Evolutionary conservation across 2,797 vertebrate species (phyloP).

Genomic region (Chaetodon trifasciatus): DNA sequence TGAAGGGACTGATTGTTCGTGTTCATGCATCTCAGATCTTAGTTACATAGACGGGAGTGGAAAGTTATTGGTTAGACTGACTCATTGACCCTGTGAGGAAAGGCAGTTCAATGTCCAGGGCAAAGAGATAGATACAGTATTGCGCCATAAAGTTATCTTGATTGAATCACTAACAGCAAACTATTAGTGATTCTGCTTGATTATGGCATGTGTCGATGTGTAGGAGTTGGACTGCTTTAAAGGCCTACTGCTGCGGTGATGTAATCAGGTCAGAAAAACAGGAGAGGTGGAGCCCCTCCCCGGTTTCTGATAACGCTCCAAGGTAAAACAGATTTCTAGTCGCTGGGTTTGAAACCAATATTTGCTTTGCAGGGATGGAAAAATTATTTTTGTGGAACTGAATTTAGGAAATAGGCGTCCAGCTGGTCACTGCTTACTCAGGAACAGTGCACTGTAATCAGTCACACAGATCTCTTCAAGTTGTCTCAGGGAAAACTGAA

Average conservation of each 20-base stretch:
- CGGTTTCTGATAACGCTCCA: slow-evolving; percentile 44
- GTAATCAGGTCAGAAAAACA: slow-evolving; percentile 65
- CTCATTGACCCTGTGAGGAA: slow-evolving; percentile 4
- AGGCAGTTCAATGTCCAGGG: slow-evolving; percentile 45
- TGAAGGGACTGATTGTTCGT: slow-evolving; percentile 2
- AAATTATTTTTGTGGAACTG: neutral
- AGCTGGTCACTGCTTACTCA: slow-evolving; percentile 4
- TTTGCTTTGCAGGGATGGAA: slow-evolving; percentile 30
- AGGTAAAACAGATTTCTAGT: slow-evolving; percentile 33
- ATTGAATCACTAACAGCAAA: neutral
- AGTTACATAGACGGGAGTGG: slow-evolving; percentile 17
- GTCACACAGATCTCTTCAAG: slow-evolving; percentile 24
- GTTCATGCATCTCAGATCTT: slow-evolving; percentile 16
- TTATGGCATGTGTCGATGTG: neutral
- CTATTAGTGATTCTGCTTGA: neutral
- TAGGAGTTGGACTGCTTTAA: slow-evolving; percentile 18
- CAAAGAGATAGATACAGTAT: neutral
- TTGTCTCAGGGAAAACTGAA: slow-evolving; percentile 52
- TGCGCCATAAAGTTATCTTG: neutral
- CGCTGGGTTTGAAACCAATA: slow-evolving; percentile 16
- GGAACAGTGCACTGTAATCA: slow-evolving; percentile 1
- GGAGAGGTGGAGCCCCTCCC: slow-evolving; percentile 43
- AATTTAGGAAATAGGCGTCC: neutral
- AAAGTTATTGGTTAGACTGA: slow-evolving; percentile 28
- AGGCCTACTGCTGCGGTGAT: slow-evolving; percentile 45